Base-by-base conservation (phyloP, 2,888 invertebrate genomes). In the Pyrrhia umbra region DNA sequence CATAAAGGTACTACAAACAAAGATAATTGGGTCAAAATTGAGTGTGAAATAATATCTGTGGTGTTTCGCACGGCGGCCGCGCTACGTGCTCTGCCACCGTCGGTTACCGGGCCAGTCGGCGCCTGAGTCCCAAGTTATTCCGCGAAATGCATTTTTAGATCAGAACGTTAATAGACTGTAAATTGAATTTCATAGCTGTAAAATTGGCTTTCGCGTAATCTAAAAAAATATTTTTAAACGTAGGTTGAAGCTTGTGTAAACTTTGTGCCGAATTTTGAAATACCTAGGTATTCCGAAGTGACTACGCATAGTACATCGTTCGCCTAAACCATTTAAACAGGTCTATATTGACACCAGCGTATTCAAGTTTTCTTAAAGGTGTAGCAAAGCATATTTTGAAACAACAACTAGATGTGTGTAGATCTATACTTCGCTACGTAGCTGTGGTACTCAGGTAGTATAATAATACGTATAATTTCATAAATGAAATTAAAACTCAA, bases 21-120 rank as follows among this genome's bases (percentile, higher is more conserved):
- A 20, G 46, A 46, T 59, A 67, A 75, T 66, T 71, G 50, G 72
- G 77, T 57, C 71, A 70, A 60, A 71, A 72, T 77, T 78, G 55
- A 76, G 80, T 84, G 86, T 86, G 86, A 86, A 85, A 79, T 81
- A 76, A 72, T 72, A 68, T 62, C 54, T 67, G 52, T 63, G 55
- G 66, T 72, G 77, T 77, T 81, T 83, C 82, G 83, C 83, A 83
- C 84, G 83, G 71, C 71, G 74, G 63, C 75, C 55, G 75, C 70
- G 65, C 58, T 81, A 85, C 88, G 87, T 86, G 87, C 78, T 60
- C 57, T 64, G 80, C 71, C 79, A 72, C 47, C 45, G 55, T 34
- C 75, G 80, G 80, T 82, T 73, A 84, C 56, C 54, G 54, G 68
- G 78, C 59, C 71, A 34, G 50, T 47, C 15, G 15, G 55, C 37